Base-by-base conservation (phyloP, 2,888 invertebrate genomes). In the Stomorhina lunata region DNA sequence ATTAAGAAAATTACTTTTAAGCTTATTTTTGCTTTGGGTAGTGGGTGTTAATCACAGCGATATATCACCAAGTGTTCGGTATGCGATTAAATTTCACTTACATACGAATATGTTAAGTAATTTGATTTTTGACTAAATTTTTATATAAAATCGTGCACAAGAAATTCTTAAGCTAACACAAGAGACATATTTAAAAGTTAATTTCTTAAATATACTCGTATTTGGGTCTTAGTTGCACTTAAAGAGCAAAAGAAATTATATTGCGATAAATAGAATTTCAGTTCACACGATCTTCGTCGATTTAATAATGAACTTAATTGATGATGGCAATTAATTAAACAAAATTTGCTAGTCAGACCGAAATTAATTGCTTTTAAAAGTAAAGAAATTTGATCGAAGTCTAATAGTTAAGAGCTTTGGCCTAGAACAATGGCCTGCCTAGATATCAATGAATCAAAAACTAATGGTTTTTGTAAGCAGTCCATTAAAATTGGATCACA, bases 11-110 rank as follows among this genome's bases (percentile, higher is more conserved):
- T 50, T 29, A 61, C 9, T 65, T 55, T 27, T 53, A 29, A 7
- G 9, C 29, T 61, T 61, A 43, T 5, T 59, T 50, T 61, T 43
- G 29, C 53, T 25, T 25, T 37, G 27, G n/a, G 40, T 32, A 59
- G 77, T 77, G 43, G 77, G 77, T 61, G 77, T 69, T 77, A 77
- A 77, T 77, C 69, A 69, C 61, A 17, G 50, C 4, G 12, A 40
- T 32, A 43, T 43, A 50, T 53, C 43, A 50, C 7, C 32, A 25
- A 22, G 43, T 34, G 17, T 50, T 40, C 22, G 15, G 15, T 4
- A 53, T 43, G 22, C 29, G 32, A 77, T 32, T 34, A 34, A 61
- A 61, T 69, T 77, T 53, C 15, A 27, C 20, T 61, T 40, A 37
- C 40, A n/a, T 15, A n/a, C n/a, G n/a, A n/a, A n/a, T 15, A 53